Evolutionary conservation across 2,113 vertebrate genomes (phyloP).

Genomic region (Macrotis lagotis): DNA sequence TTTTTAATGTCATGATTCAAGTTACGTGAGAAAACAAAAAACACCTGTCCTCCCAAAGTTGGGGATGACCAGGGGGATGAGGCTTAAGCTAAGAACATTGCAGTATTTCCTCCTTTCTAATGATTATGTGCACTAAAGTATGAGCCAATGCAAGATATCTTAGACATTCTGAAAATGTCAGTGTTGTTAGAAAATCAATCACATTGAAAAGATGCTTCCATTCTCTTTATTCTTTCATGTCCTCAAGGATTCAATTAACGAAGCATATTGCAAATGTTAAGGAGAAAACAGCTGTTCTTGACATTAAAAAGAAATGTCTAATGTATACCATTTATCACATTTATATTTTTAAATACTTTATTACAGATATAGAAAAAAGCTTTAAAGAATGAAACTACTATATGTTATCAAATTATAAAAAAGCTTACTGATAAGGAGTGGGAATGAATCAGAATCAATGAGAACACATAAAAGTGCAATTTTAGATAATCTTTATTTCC

Average conservation of each 20-base stretch:
- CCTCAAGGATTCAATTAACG: slow-evolving; percentile 30
- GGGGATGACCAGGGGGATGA: not conserved
- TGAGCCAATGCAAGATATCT: slow-evolving; percentile 6
- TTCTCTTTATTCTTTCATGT: slow-evolving; percentile 26
- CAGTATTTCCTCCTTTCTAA: slow-evolving; percentile 16
- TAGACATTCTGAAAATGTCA: not conserved
- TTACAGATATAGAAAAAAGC: not conserved
- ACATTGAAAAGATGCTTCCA: not conserved
- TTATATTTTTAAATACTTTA: slow-evolving; percentile 31
- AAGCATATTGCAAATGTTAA: slow-evolving; percentile 20
- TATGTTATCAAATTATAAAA: slow-evolving; percentile 32
- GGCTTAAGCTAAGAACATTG: not conserved
- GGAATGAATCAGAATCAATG: slow-evolving; percentile 29
- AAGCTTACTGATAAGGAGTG: slow-evolving; percentile 36
- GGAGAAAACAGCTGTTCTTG: slow-evolving; percentile 49
- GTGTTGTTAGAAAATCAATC: slow-evolving; percentile 14
- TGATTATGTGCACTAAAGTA: slow-evolving; percentile 32
- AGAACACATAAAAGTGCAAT: slow-evolving; percentile 11
- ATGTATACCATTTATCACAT: not conserved
- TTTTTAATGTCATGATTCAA: not conserved
- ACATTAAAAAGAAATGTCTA: not conserved
- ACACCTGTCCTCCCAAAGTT: not conserved
- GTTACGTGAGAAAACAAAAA: not conserved
- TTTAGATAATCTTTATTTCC: slow-evolving; percentile 27
- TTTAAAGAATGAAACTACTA: slow-evolving; percentile 42